phyloP scores from a whole-genome alignment of 1,140 invertebrate genomes.

The Spodoptera frugiperda region DNA sequence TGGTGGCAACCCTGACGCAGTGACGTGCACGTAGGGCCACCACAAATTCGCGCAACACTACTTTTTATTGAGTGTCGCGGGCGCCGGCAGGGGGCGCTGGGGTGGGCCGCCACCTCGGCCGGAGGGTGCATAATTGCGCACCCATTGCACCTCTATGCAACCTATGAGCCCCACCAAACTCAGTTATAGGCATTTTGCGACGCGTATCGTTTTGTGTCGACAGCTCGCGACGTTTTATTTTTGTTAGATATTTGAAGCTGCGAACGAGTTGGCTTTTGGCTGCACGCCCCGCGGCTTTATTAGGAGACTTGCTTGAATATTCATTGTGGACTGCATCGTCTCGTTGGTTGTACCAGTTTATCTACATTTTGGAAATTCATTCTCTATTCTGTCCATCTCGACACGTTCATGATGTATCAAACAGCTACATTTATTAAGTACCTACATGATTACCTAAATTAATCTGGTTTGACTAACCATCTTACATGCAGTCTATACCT shows the following conservation, averaged over 20 bases:
- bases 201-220: conserved; percentile 50
- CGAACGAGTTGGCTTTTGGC: conserved; percentile 38
- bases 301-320: not conserved
- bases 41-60: conserved; percentile 62
- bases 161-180: conserved; percentile 59
- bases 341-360: too few species aligned
- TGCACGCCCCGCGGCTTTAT: not conserved
- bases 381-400: too few species aligned
- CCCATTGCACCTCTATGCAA: conserved; percentile 62
- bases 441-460: too few species aligned
- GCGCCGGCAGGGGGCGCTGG: conserved; percentile 26
- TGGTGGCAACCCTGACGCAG: conserved; percentile 52
- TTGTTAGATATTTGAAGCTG: conserved; percentile 31
- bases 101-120: conserved; percentile 45
- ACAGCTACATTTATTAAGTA: too few species aligned
- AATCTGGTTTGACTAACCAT: too few species aligned
- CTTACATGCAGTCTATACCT: too few species aligned
- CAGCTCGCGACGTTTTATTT: conserved; percentile 30
- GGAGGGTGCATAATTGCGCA: conserved; percentile 71
- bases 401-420: too few species aligned
- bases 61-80: conserved; percentile 63
- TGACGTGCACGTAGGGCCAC: conserved; percentile 51
- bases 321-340: too few species aligned
- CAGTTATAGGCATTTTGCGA: conserved; percentile 66
- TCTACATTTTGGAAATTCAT: too few species aligned